Evolutionary conservation across 2,113 vertebrate genomes (phyloP).

Genomic region (Laticauda colubrina): DNA sequence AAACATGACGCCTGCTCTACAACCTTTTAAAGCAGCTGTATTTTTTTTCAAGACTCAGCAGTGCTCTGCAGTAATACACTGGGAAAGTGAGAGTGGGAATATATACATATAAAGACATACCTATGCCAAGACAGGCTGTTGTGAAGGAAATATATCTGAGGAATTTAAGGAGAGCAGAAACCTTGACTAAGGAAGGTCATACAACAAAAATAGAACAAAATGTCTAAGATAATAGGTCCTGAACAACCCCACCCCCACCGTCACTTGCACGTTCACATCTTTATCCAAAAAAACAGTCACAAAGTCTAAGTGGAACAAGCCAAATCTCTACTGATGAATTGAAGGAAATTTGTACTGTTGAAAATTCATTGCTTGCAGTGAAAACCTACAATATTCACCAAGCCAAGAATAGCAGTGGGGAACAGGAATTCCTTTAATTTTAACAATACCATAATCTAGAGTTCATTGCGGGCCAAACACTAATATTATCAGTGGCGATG

Average conservation of each 20-base stretch:
- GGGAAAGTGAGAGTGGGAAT: neutral
- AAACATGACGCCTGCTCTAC: neutral
- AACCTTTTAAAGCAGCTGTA: neutral
- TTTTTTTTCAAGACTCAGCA: neutral
- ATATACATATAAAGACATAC: neutral
- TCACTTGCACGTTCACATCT: constrained; percentile 31
- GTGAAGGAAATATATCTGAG: constrained; percentile 22
- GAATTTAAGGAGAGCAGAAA: neutral
- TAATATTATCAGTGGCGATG: constrained; percentile 49
- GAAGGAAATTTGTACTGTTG: constrained; percentile 77
- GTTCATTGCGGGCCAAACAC: constrained; percentile 38
- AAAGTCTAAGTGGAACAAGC: constrained; percentile 59
- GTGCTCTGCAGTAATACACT: neutral
- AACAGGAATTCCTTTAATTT: constrained; percentile 71
- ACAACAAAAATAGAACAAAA: constrained; percentile 53
- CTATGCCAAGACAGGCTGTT: neutral
- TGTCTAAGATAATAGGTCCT: constrained; percentile 52
- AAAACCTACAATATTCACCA: constrained; percentile 62
- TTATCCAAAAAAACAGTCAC: constrained; percentile 59
- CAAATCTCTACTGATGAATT: constrained; percentile 72
- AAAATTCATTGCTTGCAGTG: constrained; percentile 74
- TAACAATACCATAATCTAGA: constrained; percentile 65
- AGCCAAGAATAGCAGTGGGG: constrained; percentile 67
- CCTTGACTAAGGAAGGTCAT: constrained; percentile 39
- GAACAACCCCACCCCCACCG: constrained; percentile 49